phyloP scores from a whole-genome alignment of 1,140 invertebrate species.

The Scaptomyza montana region DNA sequence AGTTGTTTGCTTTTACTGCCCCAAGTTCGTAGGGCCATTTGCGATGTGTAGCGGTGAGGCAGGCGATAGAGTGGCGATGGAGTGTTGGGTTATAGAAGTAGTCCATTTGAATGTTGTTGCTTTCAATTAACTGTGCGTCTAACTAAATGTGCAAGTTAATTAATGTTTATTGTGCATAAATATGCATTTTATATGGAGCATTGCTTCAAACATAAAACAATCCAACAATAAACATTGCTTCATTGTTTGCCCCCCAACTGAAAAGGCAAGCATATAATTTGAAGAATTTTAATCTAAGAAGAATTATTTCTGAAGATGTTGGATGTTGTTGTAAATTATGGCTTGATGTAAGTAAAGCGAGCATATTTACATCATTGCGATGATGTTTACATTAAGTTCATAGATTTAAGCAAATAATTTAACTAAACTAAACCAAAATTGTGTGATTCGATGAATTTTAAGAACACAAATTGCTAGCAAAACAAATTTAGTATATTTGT shows the following conservation, averaged over 20 bases:
- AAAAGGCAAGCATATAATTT: background rate
- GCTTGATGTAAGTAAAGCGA: too few relatives aligned
- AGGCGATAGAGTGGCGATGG: background rate
- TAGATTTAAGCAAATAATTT: too few relatives aligned
- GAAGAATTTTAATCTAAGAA: too few relatives aligned
- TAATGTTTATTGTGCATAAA: conserved; percentile 80
- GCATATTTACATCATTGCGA: too few relatives aligned
- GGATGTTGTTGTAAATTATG: too few relatives aligned
- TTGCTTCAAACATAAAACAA: background rate
- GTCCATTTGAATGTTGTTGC: conserved; percentile 55
- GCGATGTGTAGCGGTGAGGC: too few relatives aligned
- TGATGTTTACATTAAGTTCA: too few relatives aligned
- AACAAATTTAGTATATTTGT: conserved; percentile 2
- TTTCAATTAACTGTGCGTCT: conserved; percentile 77
- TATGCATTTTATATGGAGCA: conserved; percentile 57
- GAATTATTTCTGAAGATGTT: too few relatives aligned
- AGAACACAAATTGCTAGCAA: too few relatives aligned
- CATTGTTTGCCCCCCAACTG: conserved; percentile 27
- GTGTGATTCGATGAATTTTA: too few relatives aligned
- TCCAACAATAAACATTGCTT: conserved; percentile 20
- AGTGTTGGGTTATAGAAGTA: background rate
- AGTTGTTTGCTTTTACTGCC: conserved; percentile 59
- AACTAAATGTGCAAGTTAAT: conserved; percentile 74
- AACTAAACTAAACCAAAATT: too few relatives aligned
- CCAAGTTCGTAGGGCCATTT: conserved; percentile 10